Base-by-base conservation (phyloP, 2,888 invertebrate species). In the Epiperipatus broadwayi region DNA sequence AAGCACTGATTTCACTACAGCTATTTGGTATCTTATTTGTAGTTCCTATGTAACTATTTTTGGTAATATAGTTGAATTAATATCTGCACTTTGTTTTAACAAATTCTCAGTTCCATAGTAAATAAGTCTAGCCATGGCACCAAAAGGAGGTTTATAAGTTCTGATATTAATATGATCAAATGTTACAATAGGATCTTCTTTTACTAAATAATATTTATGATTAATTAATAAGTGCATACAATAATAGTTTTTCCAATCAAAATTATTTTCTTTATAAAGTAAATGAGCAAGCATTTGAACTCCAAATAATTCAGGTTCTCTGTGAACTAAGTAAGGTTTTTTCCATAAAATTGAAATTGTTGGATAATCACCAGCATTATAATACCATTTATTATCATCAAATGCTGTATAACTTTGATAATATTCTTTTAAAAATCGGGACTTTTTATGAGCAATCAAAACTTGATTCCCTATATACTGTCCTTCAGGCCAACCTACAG, bases 151-250 rank as follows among this genome's bases (percentile, higher is more conserved):
- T n/a, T 49, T 47, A 31, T 49, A 50, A 5, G 18, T 36, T 35
- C 42, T 42, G 15, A 51, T 49, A 39, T 49, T 51, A 5, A 43
- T 28, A 39, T 49, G 49, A 39, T 49, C 37, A 30, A 51, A 49
- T 21, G 38, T 31, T 5, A 32, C 20, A n/a, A 37, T 35, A n/a
- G 34, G 35, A 22, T 43, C 43, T n/a, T n/a, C n/a, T n/a, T n/a
- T n/a, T n/a, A n/a, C n/a, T 10, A 43, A 20, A 22, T 43, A 43
- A 19, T 21, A 43, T 12, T 42, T 16, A 12, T 44, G 44, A n/a
- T 39, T 43, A 16, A 41, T 37, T 5, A 44, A 29, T 22, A 44
- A 22, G 20, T 44, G 44, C 8, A 44, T 36, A 7, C 37, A 27
- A 16, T 42, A 35, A 15, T 39, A 37, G 8, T 33, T 19, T 10